phyloP scores from a whole-genome alignment of 2,113 vertebrate species.

The Gorsachius goisagi region DNA sequence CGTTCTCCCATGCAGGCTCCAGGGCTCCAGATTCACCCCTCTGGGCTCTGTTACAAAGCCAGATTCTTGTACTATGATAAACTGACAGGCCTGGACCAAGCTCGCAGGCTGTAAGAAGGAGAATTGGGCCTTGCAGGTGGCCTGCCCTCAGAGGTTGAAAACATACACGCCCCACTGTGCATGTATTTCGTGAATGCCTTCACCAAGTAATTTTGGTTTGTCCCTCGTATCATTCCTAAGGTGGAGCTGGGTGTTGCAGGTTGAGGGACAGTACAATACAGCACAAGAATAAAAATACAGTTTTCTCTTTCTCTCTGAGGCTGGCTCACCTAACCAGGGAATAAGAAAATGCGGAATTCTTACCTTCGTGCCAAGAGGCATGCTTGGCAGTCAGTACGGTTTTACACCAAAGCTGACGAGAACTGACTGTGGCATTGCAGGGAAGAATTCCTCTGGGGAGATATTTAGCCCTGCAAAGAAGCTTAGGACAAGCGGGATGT shows the following conservation, averaged over 20 bases:
- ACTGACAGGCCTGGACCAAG: background rate
- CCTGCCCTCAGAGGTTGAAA: background rate
- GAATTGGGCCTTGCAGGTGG: background rate
- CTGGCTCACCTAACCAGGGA: background rate
- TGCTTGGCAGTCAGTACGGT: conserved; percentile 69
- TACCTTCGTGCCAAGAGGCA: conserved; percentile 77
- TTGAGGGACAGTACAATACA: background rate
- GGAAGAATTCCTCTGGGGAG: conserved; percentile 75
- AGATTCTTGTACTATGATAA: background rate
- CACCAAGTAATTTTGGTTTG: background rate
- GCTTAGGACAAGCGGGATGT: conserved; percentile 74
- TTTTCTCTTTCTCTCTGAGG: background rate
- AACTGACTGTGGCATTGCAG: conserved; percentile 60
- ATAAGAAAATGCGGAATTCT: background rate
- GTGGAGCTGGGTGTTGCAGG: background rate
- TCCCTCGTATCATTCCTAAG: background rate
- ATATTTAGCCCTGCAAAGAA: conserved; percentile 77
- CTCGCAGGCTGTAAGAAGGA: background rate
- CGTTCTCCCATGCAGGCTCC: fast-evolving
- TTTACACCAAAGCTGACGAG: conserved; percentile 80
- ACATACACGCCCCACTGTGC: fast-evolving
- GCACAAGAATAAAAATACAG: background rate
- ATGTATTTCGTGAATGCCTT: background rate
- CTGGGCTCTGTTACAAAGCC: background rate
- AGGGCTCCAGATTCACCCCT: background rate